Evolutionary conservation across 2,797 vertebrate species (phyloP).

Genomic region (Sebastes matsubarae): DNA sequence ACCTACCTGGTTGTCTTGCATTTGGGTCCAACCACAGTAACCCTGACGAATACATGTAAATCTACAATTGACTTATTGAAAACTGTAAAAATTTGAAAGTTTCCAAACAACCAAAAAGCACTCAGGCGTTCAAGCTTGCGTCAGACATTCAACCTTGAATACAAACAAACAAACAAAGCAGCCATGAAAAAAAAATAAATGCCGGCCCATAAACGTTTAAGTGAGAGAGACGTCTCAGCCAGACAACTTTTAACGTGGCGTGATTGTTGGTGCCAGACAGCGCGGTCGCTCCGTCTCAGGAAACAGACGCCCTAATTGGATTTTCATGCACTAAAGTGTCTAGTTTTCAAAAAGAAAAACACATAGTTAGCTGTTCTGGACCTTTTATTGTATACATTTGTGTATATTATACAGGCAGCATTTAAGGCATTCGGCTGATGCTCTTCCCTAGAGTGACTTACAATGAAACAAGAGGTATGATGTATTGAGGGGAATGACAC

Average conservation of each 20-base stretch:
- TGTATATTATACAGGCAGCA: constrained; percentile 21
- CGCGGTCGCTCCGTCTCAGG: constrained; percentile 50
- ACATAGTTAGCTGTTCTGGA: constrained; percentile 7
- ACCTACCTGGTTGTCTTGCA: neutral
- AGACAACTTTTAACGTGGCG: constrained; percentile 55
- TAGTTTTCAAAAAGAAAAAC: constrained; percentile 45
- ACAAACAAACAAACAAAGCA: constrained; percentile 4
- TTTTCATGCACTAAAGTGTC: constrained; percentile 75
- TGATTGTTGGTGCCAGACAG: constrained; percentile 65
- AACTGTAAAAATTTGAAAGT: neutral
- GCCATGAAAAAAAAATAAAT: neutral
- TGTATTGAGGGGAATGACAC: constrained; percentile 42
- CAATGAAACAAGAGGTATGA: constrained; percentile 19
- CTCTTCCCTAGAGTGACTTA: constrained; percentile 15
- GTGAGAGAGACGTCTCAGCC: constrained; percentile 30
- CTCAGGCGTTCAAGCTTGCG: neutral
- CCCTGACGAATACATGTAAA: neutral
- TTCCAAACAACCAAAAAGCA: neutral
- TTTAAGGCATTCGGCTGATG: constrained; percentile 40
- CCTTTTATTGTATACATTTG: constrained; percentile 39
- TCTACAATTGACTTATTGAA: neutral
- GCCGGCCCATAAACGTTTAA: constrained; percentile 21
- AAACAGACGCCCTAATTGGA: constrained; percentile 65
- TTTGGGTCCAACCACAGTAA: neutral
- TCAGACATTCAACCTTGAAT: constrained; percentile 11